phyloP scores from a whole-genome alignment of 2,113 vertebrate species.

The Gopherus evgoodei region DNA sequence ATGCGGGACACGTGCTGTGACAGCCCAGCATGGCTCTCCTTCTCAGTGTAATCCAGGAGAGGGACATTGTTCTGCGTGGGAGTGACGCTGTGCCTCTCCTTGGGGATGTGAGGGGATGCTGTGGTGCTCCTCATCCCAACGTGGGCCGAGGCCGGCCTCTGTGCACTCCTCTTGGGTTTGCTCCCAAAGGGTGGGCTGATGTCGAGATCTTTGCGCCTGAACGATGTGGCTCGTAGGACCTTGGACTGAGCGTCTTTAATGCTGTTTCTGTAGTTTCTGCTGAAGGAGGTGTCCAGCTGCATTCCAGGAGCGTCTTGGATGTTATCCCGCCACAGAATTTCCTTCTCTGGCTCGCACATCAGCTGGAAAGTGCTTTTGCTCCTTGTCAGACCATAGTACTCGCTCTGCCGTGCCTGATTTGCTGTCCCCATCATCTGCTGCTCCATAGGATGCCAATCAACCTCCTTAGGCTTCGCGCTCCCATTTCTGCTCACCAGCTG shows the following conservation, averaged over 20 bases:
- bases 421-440: background rate
- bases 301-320: conserved; percentile 69
- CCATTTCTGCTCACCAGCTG: conserved; percentile 19
- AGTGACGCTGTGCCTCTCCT: conserved; percentile 87
- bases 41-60: background rate
- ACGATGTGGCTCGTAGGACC: conserved; percentile 91
- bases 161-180: conserved; percentile 62
- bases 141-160: conserved; percentile 82
- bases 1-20: conserved; percentile 76
- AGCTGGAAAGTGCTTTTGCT: conserved; percentile 91
- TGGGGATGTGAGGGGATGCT: conserved; percentile 85
- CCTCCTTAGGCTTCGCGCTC: conserved; percentile 44
- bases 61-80: conserved; percentile 76
- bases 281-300: conserved; percentile 78
- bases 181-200: conserved; percentile 69
- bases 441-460: conserved; percentile 31
- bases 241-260: conserved; percentile 91
- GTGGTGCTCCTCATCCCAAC: conserved; percentile 57
- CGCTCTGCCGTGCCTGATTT: conserved; percentile 28
- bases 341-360: conserved; percentile 68
- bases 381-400: conserved; percentile 63
- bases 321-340: conserved; percentile 74
- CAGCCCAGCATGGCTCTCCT: background rate
- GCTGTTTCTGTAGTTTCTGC: conserved; percentile 89
- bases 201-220: conserved; percentile 83